A percentile compares a stretch with the other conserved stretches of the same genome.
Evolutionary conservation across 2,113 vertebrate genomes (phyloP).

Genomic region (Xiphias gladius): DNA sequence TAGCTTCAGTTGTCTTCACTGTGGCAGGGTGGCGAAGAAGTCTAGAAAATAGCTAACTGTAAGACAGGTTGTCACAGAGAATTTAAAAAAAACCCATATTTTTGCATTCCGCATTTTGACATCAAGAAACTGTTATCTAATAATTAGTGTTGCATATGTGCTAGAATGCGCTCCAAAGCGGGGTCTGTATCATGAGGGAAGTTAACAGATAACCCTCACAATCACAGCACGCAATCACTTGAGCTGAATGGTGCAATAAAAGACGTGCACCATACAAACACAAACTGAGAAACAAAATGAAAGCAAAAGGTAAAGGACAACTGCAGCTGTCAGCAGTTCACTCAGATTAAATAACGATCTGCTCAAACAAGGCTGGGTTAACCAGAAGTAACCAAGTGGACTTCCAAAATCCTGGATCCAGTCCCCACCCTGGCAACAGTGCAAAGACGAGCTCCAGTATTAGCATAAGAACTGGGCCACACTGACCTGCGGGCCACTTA

Average conservation of each 20-base stretch:
- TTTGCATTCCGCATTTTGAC: conserved; percentile 6
- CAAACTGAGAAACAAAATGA: not conserved
- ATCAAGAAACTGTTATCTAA: conserved; percentile 8
- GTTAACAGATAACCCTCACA: conserved; percentile 1
- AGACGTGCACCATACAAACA: not conserved
- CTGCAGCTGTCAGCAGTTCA: not conserved
- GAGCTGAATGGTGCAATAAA: not conserved
- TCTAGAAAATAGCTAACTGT: not conserved
- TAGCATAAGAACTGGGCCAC: conserved; percentile 79
- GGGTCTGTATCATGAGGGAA: not conserved
- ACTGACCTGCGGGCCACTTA: conserved; percentile 79
- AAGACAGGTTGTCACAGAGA: not conserved
- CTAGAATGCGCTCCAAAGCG: conserved; percentile 4
- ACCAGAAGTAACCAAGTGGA: conserved; percentile 57
- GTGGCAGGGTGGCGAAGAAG: not conserved
- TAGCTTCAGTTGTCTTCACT: not conserved
- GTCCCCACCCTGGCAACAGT: conserved; percentile 50
- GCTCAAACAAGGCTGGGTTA: conserved; percentile 49
- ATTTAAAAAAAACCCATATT: not conserved
- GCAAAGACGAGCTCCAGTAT: conserved; percentile 67
- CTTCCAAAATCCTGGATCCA: conserved; percentile 50
- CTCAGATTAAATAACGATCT: conserved; percentile 11
- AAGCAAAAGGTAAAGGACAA: not conserved
- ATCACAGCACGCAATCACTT: not conserved
- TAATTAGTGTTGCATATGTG: conserved; percentile 11